phyloP scores from a whole-genome alignment of 1,140 invertebrate genomes.

The Zaprionus capensis region DNA sequence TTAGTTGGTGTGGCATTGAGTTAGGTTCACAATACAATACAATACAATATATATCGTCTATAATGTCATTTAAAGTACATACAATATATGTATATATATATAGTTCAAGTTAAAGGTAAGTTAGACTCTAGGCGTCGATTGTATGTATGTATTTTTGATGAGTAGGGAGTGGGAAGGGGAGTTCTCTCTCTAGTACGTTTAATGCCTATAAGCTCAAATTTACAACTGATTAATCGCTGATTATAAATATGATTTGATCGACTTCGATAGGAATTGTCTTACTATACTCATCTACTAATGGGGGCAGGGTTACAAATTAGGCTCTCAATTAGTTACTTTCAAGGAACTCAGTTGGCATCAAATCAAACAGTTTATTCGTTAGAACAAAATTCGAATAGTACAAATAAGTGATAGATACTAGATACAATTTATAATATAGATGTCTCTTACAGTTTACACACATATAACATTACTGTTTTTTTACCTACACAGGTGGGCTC shows the following conservation, averaged over 20 bases:
- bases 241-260: conserved; percentile 41
- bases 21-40: conserved; percentile 33
- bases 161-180: neutral
- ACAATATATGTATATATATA: conserved; percentile 40
- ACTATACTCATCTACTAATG: neutral
- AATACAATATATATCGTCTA: conserved; percentile 21
- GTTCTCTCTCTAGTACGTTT: conserved; percentile 37
- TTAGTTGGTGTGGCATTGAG: conserved; percentile 35
- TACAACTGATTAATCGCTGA: conserved; percentile 76
- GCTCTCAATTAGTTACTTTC: conserved; percentile 48
- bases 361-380: conserved; percentile 24
- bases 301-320: conserved; percentile 32
- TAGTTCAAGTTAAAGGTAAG: conserved; percentile 37
- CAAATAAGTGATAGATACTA: conserved; percentile 51
- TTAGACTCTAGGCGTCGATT: conserved; percentile 48
- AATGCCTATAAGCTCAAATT: conserved; percentile 83
- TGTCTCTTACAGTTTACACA: conserved; percentile 37
- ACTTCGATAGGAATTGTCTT: conserved; percentile 24
- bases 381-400: conserved; percentile 18
- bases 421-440: neutral
- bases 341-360: conserved; percentile 55
- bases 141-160: conserved; percentile 16
- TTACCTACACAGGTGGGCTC: conserved; percentile 79
- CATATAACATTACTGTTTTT: conserved; percentile 47
- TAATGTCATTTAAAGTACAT: conserved; percentile 23